A percentile compares a stretch with the other conserved stretches of the same genome.
phyloP scores from a whole-genome alignment of 2,888 invertebrate genomes.

The Odontomyia ornata region DNA sequence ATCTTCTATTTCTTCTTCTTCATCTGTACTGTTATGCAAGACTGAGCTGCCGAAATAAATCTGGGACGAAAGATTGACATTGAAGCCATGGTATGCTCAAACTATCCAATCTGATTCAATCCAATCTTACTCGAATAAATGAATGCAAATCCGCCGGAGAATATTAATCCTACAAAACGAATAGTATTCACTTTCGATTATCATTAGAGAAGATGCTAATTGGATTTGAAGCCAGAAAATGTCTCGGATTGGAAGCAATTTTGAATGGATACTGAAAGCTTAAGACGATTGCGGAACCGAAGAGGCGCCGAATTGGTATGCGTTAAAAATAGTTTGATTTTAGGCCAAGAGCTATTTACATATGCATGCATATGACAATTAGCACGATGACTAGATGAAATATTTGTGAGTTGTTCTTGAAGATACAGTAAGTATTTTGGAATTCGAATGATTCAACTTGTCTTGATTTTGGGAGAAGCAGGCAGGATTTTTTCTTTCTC shows the following conservation, averaged over 20 bases:
- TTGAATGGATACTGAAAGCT: too few species aligned
- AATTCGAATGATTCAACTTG: too few species aligned
- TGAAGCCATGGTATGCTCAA: not conserved
- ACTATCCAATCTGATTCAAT: not conserved
- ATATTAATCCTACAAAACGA: not conserved
- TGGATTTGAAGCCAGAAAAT: not conserved
- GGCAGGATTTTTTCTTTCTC: too few species aligned
- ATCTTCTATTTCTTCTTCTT: not conserved
- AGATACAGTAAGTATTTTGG: too few species aligned
- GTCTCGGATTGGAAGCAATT: not conserved
- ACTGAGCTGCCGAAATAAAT: conserved; percentile 13
- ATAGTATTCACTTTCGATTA: not conserved
- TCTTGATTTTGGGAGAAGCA: too few species aligned
- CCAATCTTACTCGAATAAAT: not conserved
- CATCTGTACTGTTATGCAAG: conserved; percentile 3
- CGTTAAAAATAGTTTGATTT: too few species aligned
- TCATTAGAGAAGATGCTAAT: not conserved
- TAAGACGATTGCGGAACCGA: too few species aligned
- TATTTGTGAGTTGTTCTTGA: too few species aligned
- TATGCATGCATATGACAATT: too few species aligned
- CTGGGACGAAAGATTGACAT: conserved; percentile 3
- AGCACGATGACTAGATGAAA: too few species aligned
- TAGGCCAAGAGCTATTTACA: too few species aligned
- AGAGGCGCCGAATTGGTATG: too few species aligned
- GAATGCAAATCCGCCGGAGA: not conserved